Percentiles rank a stretch among this genome's conserved stretches.
phyloP scores from a whole-genome alignment of 2,888 invertebrate genomes.

The Campoplex nolae region DNA sequence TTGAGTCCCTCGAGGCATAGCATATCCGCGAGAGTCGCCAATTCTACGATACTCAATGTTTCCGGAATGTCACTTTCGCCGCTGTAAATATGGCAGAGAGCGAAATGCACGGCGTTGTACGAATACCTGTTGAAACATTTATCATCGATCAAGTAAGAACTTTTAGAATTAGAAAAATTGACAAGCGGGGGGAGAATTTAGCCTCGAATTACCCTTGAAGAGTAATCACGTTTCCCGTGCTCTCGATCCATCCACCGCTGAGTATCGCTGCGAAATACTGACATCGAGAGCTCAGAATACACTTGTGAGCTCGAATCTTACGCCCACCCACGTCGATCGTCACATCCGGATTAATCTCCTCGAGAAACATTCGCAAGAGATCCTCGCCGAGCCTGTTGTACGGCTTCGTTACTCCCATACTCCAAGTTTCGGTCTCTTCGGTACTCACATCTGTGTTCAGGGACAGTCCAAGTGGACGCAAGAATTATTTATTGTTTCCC shows the following conservation, averaged over 20 bases:
- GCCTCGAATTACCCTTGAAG: slow-evolving; percentile 89
- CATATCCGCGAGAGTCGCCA: slow-evolving; percentile 95
- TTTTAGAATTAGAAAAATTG: background rate
- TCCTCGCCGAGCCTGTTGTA: slow-evolving; percentile 91
- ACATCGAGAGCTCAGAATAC: slow-evolving; percentile 95
- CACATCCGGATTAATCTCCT: slow-evolving; percentile 96
- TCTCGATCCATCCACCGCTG: slow-evolving; percentile 94
- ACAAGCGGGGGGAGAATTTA: background rate
- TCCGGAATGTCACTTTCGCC: slow-evolving; percentile 96
- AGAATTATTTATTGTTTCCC: background rate
- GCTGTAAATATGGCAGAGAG: slow-evolving; percentile 97
- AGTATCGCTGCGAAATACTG: slow-evolving; percentile 97
- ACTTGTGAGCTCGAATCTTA: slow-evolving; percentile 95
- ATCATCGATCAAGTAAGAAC: background rate
- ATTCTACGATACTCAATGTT: slow-evolving; percentile 93
- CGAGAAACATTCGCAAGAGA: slow-evolving; percentile 95
- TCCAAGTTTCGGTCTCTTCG: slow-evolving; percentile 85
- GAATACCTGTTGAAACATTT: slow-evolving; percentile 88
- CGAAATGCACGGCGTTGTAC: slow-evolving; percentile 94
- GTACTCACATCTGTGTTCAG: slow-evolving; percentile 81
- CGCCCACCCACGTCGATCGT: slow-evolving; percentile 93
- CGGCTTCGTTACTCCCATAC: slow-evolving; percentile 81
- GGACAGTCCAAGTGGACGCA: background rate
- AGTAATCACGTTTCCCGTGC: slow-evolving; percentile 92
- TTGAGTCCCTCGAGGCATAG: slow-evolving; percentile 95